phyloP scores from a whole-genome alignment of 2,797 vertebrate species.

The Ciconia nigra region DNA sequence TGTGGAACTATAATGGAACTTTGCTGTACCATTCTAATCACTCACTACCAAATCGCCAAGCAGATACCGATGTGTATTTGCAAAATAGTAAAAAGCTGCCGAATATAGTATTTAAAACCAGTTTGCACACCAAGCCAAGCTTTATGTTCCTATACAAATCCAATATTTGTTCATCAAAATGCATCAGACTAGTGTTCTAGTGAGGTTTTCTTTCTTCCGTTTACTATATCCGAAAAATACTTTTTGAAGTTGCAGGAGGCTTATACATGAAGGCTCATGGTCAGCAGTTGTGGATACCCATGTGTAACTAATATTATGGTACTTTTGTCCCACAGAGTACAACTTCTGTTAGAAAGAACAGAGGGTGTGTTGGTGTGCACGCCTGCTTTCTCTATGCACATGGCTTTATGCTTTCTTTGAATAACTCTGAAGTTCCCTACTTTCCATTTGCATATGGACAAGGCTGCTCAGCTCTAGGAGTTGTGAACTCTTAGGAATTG shows the following conservation, averaged over 20 bases:
- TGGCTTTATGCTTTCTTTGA: slow-evolving; percentile 51
- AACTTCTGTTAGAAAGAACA: slow-evolving; percentile 20
- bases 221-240: neutral
- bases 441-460: neutral
- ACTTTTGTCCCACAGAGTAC: slow-evolving; percentile 47
- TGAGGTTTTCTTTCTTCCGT: neutral
- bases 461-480: neutral
- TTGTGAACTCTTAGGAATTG: neutral
- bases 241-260: neutral
- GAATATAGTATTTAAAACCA: neutral
- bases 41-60: neutral
- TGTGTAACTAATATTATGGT: neutral
- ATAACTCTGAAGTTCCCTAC: neutral
- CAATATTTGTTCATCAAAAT: neutral
- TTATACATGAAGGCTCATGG: neutral
- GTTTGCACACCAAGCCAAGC: neutral
- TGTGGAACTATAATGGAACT: neutral
- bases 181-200: neutral
- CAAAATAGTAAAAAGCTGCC: neutral
- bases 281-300: neutral
- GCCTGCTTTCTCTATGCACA: slow-evolving; percentile 47
- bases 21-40: neutral
- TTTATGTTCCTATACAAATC: neutral
- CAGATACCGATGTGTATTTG: neutral
- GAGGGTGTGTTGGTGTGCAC: slow-evolving; percentile 42